phyloP scores from a whole-genome alignment of 2,888 invertebrate species.

The Brachypterus glaber region DNA sequence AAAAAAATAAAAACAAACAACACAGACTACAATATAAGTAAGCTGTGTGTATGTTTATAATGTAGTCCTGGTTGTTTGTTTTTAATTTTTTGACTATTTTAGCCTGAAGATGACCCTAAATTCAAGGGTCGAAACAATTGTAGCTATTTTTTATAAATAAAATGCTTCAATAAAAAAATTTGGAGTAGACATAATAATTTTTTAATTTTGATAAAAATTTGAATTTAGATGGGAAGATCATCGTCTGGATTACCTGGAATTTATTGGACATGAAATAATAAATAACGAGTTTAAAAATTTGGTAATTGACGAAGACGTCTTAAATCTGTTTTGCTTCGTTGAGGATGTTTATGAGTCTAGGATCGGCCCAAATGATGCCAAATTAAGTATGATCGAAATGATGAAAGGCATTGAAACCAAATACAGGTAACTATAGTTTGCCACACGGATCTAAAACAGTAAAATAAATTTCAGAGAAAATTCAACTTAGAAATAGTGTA shows the following conservation, averaged over 20 bases:
- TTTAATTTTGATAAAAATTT: too few relatives aligned
- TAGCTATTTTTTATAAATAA: too few relatives aligned
- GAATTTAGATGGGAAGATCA: constrained; percentile 40
- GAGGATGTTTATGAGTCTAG: constrained; percentile 56
- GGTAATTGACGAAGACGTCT: constrained; percentile 47
- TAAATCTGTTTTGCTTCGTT: constrained; percentile 50
- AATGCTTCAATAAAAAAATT: too few relatives aligned
- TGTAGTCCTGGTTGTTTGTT: too few relatives aligned
- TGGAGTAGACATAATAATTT: too few relatives aligned
- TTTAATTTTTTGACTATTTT: too few relatives aligned
- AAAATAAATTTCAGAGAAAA: neutral
- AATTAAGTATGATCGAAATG: constrained; percentile 46
- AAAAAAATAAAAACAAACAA: too few relatives aligned
- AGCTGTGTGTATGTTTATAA: too few relatives aligned
- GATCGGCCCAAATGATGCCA: constrained; percentile 48
- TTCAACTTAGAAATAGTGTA: too few relatives aligned
- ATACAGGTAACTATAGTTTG: constrained; percentile 35
- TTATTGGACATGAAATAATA: constrained; percentile 47
- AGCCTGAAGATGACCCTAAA: too few relatives aligned
- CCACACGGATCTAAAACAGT: neutral
- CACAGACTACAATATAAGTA: too few relatives aligned
- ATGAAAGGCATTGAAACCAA: constrained; percentile 50
- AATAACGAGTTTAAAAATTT: constrained; percentile 48
- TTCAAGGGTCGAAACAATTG: too few relatives aligned
- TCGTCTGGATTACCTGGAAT: constrained; percentile 44